These are phyloP conservation scores for Engystomops pustulosus DNA, from an alignment of 2,113 vertebrate species.

Conservation along the genomic window DNA sequence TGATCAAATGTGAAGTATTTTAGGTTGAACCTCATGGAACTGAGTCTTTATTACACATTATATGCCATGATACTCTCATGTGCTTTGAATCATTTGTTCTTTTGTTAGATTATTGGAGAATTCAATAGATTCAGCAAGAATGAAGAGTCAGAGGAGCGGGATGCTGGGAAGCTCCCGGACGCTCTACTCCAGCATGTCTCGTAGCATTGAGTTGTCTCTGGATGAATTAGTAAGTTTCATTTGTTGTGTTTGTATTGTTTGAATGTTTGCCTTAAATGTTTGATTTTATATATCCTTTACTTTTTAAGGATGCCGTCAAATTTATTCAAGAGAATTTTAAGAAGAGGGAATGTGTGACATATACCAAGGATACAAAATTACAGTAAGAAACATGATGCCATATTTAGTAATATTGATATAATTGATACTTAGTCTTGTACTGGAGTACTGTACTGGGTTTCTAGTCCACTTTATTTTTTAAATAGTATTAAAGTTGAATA, in stretches of 20 bases:
- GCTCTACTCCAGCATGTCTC: conserved; percentile 70
- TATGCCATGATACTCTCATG: too few relatives aligned
- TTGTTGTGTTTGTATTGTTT: neutral
- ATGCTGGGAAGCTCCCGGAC: conserved; percentile 67
- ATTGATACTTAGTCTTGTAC: too few relatives aligned
- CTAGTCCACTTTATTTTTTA: too few relatives aligned
- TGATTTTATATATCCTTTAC: neutral
- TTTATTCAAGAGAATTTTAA: conserved; percentile 81
- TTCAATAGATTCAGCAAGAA: conserved; percentile 61
- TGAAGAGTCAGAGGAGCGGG: conserved; percentile 66
- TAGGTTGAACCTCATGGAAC: too few relatives aligned
- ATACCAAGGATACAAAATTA: conserved; percentile 77
- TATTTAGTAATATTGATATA: neutral
- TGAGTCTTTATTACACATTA: too few relatives aligned
- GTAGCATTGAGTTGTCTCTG: conserved; percentile 68
- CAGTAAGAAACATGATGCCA: conserved; percentile 66
- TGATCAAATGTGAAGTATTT: too few relatives aligned
- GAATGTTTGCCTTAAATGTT: too few relatives aligned
- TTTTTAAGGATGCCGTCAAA: conserved; percentile 73
- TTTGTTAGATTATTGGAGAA: conserved; percentile 22
- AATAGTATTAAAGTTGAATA: too few relatives aligned
- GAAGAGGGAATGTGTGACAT: conserved; percentile 80
- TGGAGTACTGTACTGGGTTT: too few relatives aligned
- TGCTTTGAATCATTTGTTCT: neutral
- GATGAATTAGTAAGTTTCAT: conserved; percentile 64